Base-by-base conservation (phyloP, 2,888 invertebrate genomes). In the Mechanitis messenoides region DNA sequence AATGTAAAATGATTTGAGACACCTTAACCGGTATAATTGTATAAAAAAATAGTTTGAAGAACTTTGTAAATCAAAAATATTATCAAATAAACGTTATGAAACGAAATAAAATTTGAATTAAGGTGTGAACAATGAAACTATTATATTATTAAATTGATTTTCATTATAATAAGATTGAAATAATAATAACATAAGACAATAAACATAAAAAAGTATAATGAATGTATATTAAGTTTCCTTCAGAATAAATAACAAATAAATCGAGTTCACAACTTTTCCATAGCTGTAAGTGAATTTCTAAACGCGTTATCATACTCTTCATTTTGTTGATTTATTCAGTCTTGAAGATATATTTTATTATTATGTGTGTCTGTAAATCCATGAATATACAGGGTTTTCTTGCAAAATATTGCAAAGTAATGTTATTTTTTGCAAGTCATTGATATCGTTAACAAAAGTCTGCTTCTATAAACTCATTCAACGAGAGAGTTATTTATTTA, bases 311-410 rank as follows among this genome's bases (percentile, higher is more conserved):
- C 50, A n/a, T 50, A 50, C 50, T 50, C 31, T 50, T 28, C 28
- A 50, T 50, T 50, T 28, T 31, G 50, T 50, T 50, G 50, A 50
- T 50, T 50, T 50, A 50, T 50, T 31, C 50, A 28, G 50, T 31
- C 9, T 50, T 3, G 28, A 3, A 50, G 50, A 50, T 50, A 9
- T 50, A 50, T 31, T 50, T 50, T 50, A 50, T 50, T 50, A 50
- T 11, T 31, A 31, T 50, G 31, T 31, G 31, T 31, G 50, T 50
- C 50, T 50, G 31, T 50, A 50, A 31, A 31, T 50, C 50, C 50
- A 31, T 31, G 28, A 50, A 50, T 50, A 31, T 31, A 50, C 11
- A 50, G 50, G 50, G 28, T 50, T 50, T 50, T 31, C 50, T 50
- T 50, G 31, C 50, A 7, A 31, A 31, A 50, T 50, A 50, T 50